Base-by-base conservation (phyloP, 2,113 vertebrate species). In the Festucalex cinctus region DNA sequence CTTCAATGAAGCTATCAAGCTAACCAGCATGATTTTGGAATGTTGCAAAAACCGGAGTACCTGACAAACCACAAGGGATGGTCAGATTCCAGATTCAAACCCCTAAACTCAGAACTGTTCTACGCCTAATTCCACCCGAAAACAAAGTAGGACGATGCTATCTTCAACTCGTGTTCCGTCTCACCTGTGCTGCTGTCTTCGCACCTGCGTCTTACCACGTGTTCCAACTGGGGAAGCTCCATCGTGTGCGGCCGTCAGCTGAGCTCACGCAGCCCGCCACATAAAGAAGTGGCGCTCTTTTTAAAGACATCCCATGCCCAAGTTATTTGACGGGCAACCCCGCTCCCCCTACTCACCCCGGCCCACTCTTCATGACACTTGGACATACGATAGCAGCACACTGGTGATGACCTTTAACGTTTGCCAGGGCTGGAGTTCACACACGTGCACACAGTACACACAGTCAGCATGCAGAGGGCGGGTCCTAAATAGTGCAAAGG, bases 131-230 rank as follows among this genome's bases (percentile, higher is more conserved):
- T 19, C 44, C 44, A 20, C 16, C 12, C 48, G 1, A 51, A 51
- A 0, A 8, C 56, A 32, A 28, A 48, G 6, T 36, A 7, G 28
- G 19, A 0, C 28, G 32, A 10, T 35, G 32, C 56, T 35, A 41
- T 74, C 65, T 6, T 0, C 24, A 13, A 57, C 66, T 63, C 14
- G 22, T 43, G 2, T 0, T 49, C 10, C 16, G 14, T 51, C 89
- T 91, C 82, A 91, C 91, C 89, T 83, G 88, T 78, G 26, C 85
- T 91, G 81, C 86, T 91, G 82, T 92, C 88, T 74, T 78, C 84
- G 32, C 85, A 79, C 68, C 54, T 73, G 9, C 60, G 78, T 57
- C 58, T 82, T 51, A 71, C 1, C 10, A 8, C 19, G 2, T 73
- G 59, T 65, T 90, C 89, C 69, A 65, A 66, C 6, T 77, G 84